phyloP scores from a whole-genome alignment of 2,888 invertebrate species.

The Drosophila rubida region DNA sequence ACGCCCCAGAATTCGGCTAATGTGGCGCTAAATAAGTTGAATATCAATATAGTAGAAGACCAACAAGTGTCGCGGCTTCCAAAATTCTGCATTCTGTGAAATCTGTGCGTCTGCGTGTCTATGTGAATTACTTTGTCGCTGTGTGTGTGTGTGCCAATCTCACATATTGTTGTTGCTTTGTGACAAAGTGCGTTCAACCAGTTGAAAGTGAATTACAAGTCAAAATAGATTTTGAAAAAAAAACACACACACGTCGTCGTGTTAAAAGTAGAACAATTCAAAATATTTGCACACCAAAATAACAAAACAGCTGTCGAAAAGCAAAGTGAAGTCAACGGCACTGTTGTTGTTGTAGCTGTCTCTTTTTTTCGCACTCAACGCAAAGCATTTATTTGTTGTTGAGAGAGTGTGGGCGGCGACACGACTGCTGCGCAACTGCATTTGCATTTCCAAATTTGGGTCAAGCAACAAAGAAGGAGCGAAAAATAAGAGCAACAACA shows the following conservation, averaged over 20 bases:
- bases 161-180: constrained; percentile 16
- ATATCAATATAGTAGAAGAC: constrained; percentile 38
- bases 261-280: constrained; percentile 67
- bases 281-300: constrained; percentile 63
- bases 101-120: constrained; percentile 20
- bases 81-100: constrained; percentile 33
- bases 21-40: constrained; percentile 29
- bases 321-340: constrained; percentile 14
- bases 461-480: constrained; percentile 10
- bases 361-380: not conserved
- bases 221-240: constrained; percentile 65
- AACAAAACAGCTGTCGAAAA: constrained; percentile 63
- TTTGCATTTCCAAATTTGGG: constrained; percentile 28
- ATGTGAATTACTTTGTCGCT: constrained; percentile 4
- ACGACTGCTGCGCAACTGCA: constrained; percentile 46
- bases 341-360: constrained; percentile 7
- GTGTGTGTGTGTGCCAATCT: constrained; percentile 9
- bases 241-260: constrained; percentile 1
- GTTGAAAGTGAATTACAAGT: constrained; percentile 68
- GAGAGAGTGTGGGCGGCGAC: constrained; percentile 27
- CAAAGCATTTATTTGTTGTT: constrained; percentile 23
- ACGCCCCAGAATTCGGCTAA: constrained; percentile 43
- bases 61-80: constrained; percentile 55
- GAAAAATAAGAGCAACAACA: too few species aligned
- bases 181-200: constrained; percentile 55